Base-by-base conservation (phyloP, 2,797 vertebrate genomes). In the Microctenopoma stevenorrisi region DNA sequence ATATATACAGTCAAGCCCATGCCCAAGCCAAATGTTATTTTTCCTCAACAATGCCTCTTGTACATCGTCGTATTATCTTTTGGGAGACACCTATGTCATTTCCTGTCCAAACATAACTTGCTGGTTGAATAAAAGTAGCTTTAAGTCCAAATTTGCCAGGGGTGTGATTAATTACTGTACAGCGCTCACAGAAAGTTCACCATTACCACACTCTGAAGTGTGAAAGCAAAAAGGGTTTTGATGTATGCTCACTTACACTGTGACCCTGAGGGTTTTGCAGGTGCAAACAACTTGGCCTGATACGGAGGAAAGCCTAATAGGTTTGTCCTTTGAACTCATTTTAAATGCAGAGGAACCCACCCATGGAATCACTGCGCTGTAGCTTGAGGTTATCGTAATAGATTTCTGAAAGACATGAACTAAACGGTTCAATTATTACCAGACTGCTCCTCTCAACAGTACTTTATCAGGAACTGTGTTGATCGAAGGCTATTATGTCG, bases 301-400 rank as follows among this genome's bases (percentile, higher is more conserved):
- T 78, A 84, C 26, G 57, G 44, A 62, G 47, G n/a, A 52, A 65
- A 63, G 59, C 54, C 72, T 79, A 76, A 88, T 80, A 72, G 58
- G 53, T 82, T 86, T 74, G 79, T 72, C 74, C 82, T 86, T 83
- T 84, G 81, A 85, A 70, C 78, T 47, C 38, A 47, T 65, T 76
- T 64, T 18, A 55, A 47, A 43, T 48, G 47, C 18, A 43, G 25
- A 54, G 52, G 61, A 74, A 68, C 57, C 49, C 42, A 66, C 64
- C 72, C 67, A 55, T 38, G 33, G 47, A 76, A 63, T 70, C 60
- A 48, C 30, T 13, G 43, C 1, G 13, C 22, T 40, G 40, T 51
- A 54, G 57, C 26, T 67, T 42, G n/a, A 28, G 44, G 43, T 56
- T 74, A 46, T 80, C 33, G 38, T 46, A n/a, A 66, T 14, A 42